Percentiles rank a stretch among this genome's conserved stretches.
Conservation (phyloP, 2,113 vertebrate species). For the Bothrops jararaca region DNA sequence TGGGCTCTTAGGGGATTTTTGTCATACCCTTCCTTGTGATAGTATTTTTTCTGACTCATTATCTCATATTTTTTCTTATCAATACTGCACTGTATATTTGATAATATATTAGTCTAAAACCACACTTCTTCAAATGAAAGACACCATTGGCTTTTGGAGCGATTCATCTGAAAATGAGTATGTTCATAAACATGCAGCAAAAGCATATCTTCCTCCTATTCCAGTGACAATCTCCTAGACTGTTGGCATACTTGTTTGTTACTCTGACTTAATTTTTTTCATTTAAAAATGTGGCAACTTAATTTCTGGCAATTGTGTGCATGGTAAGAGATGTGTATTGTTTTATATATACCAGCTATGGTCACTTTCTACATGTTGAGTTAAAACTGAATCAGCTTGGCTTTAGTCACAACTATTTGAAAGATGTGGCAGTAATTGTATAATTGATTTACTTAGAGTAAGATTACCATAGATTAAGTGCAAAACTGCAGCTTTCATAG, state of each 20-base stretch:
- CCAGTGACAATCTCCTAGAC: neutral
- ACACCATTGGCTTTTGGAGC: neutral
- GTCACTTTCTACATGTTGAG: neutral
- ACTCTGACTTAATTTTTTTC: neutral
- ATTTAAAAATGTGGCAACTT: neutral
- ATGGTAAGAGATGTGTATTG: neutral
- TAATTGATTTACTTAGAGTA: neutral
- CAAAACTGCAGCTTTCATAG: neutral
- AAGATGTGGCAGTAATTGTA: neutral
- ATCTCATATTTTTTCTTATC: neutral
- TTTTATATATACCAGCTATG: neutral
- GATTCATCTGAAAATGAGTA: neutral
- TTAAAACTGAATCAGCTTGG: neutral
- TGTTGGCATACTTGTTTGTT: neutral
- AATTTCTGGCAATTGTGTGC: neutral
- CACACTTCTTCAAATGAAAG: neutral
- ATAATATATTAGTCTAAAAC: neutral
- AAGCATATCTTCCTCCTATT: too few relatives aligned
- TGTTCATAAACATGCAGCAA: neutral
- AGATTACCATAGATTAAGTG: neutral
- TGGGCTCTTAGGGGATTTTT: neutral
- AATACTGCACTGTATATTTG: neutral
- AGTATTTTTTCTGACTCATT: neutral
- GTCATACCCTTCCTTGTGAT: neutral
- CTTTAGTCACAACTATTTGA: neutral